Conservation (phyloP, 2,888 invertebrate species). For the Rotaria magnacalcarata region DNA sequence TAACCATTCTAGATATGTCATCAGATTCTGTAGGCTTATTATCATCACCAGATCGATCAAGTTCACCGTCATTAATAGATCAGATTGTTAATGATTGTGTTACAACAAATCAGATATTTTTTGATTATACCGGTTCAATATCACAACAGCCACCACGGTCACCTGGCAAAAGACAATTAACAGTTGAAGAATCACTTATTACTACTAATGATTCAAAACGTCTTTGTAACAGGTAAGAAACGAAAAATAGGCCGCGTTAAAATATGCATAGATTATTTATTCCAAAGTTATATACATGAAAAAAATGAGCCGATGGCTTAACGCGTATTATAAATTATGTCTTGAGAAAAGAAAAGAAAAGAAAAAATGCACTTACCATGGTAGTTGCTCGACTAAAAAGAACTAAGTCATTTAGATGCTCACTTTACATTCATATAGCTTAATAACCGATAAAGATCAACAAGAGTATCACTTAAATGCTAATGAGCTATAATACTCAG, state of each 20-base stretch:
- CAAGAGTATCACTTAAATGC: background rate
- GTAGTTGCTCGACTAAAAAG: background rate
- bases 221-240: constrained; percentile 33
- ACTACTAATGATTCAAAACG: constrained; percentile 12
- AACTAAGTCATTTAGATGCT: background rate
- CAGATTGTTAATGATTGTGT: background rate
- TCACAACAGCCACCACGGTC: background rate
- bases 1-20: constrained; percentile 21
- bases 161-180: background rate
- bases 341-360: background rate
- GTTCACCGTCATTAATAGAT: background rate
- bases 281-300: background rate
- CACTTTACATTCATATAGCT: background rate
- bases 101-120: constrained; percentile 4
- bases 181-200: constrained; percentile 8
- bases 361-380: background rate
- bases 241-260: background rate
- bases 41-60: constrained; percentile 22
- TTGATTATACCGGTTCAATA: background rate
- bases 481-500: background rate
- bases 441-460: background rate
- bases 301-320: background rate
- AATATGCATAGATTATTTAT: background rate
- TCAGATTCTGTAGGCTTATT: constrained; percentile 13
- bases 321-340: background rate